Conservation (phyloP, 2,888 invertebrate genomes). For the Phanerotoma sp. region DNA sequence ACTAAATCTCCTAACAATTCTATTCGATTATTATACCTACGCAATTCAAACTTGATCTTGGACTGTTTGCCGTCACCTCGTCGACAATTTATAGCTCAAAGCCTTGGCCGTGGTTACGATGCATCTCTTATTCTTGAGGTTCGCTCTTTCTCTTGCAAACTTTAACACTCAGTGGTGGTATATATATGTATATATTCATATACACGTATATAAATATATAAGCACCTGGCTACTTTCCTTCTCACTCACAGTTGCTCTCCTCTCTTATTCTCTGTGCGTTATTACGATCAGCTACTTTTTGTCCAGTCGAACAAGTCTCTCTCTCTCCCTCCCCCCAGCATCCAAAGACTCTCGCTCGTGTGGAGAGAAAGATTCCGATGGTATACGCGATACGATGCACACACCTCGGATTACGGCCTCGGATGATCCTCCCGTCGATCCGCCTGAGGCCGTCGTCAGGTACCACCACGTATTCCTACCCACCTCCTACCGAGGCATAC, state of each 20-base stretch:
- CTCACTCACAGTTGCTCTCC: conserved; percentile 2
- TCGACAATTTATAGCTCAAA: conserved; percentile 51
- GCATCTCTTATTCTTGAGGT: neutral
- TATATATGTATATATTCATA: neutral
- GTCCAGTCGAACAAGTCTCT: conserved; percentile 12
- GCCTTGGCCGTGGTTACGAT: conserved; percentile 40
- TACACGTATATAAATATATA: neutral
- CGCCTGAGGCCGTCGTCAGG: conserved; percentile 55
- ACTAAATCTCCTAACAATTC: conserved; percentile 16
- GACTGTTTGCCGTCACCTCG: conserved; percentile 26
- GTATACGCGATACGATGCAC: conserved; percentile 56
- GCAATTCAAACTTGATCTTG: too few relatives aligned
- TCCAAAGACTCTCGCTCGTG: conserved; percentile 2
- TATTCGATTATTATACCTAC: neutral
- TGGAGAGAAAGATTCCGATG: conserved; percentile 51
- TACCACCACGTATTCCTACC: conserved; percentile 40
- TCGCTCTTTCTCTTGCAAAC: too few relatives aligned
- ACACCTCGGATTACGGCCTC: conserved; percentile 55
- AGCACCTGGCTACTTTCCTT: conserved; percentile 15
- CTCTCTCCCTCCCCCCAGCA: too few relatives aligned
- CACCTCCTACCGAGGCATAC: conserved; percentile 51
- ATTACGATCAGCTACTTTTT: conserved; percentile 56
- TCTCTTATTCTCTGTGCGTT: conserved; percentile 41
- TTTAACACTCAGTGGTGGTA: too few relatives aligned
- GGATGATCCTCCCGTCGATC: conserved; percentile 51